These are phyloP conservation scores for Escarpia spicata DNA, from an alignment of 2,888 invertebrate species.

Conservation along the genomic window DNA sequence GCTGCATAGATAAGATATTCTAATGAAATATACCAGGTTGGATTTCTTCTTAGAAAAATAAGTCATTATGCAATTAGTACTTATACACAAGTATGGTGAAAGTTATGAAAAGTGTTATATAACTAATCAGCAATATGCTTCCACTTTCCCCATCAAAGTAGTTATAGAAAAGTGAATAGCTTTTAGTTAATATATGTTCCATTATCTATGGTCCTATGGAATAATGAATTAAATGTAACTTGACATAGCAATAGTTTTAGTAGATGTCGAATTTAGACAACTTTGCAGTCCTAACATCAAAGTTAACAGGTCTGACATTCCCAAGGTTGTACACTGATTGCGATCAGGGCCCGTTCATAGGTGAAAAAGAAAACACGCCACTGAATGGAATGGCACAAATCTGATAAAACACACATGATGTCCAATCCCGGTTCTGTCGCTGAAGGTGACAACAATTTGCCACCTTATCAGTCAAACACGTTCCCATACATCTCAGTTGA, in stretches of 20 bases:
- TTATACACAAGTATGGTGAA: too few species aligned
- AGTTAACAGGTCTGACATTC: background rate
- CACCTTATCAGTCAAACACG: background rate
- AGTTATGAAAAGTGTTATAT: too few species aligned
- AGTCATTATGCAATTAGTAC: too few species aligned
- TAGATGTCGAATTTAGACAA: background rate
- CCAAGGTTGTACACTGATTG: background rate
- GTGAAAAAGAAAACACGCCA: background rate
- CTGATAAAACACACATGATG: background rate
- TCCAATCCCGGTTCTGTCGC: background rate
- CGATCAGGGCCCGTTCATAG: background rate
- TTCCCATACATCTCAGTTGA: background rate
- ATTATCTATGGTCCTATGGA: too few species aligned
- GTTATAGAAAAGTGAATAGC: too few species aligned
- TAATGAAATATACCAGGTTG: too few species aligned
- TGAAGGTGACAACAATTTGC: constrained; percentile 5
- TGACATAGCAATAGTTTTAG: background rate
- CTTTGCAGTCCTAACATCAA: background rate
- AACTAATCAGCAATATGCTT: too few species aligned
- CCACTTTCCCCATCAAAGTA: too few species aligned
- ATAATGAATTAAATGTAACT: background rate
- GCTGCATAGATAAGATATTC: too few species aligned
- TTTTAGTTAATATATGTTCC: too few species aligned
- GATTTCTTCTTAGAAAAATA: too few species aligned
- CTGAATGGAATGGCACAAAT: background rate